Evolutionary conservation across 2,888 invertebrate species (phyloP).

Genomic region (Xanthorhoe spadicearia): DNA sequence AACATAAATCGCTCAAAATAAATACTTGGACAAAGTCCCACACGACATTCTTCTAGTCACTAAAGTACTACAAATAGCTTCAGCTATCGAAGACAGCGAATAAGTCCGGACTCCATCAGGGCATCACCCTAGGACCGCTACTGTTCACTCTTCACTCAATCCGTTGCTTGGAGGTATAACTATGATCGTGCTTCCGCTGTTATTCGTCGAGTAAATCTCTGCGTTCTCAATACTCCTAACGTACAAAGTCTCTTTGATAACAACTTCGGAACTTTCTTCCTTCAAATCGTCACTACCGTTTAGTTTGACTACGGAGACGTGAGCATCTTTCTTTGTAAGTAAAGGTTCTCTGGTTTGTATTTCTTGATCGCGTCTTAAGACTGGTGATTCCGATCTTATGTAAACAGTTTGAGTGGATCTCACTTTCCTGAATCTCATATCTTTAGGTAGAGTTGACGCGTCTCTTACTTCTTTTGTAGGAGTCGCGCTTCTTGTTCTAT

Average conservation of each 20-base stretch:
- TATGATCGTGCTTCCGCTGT: conserved; percentile 79
- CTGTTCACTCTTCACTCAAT: conserved; percentile 57
- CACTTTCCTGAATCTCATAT: conserved; percentile 78
- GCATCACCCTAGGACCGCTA: conserved; percentile 34
- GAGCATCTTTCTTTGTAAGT: conserved; percentile 38
- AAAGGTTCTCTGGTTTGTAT: conserved; percentile 57
- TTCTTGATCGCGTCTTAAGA: conserved; percentile 52
- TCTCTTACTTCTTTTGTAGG: conserved; percentile 66
- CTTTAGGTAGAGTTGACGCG: conserved; percentile 74
- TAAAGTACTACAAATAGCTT: conserved; percentile 2
- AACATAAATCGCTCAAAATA: conserved; percentile 17
- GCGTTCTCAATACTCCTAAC: conserved; percentile 69
- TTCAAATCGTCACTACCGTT: conserved; percentile 70
- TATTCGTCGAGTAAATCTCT: conserved; percentile 68
- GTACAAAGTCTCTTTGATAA: conserved; percentile 69
- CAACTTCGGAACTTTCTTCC: conserved; percentile 54
- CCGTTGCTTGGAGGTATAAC: conserved; percentile 71
- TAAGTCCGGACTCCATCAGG: conserved; percentile 34
- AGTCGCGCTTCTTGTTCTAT: conserved; percentile 66
- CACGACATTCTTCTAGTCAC: conserved; percentile 5
- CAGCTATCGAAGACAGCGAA: conserved; percentile 15
- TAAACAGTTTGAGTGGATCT: conserved; percentile 77
- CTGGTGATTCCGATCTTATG: conserved; percentile 69
- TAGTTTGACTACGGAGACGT: conserved; percentile 73
- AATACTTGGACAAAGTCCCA: conserved; percentile 13